Conservation (phyloP, 2,797 vertebrate genomes). For the Cephalopachus bancanus region DNA sequence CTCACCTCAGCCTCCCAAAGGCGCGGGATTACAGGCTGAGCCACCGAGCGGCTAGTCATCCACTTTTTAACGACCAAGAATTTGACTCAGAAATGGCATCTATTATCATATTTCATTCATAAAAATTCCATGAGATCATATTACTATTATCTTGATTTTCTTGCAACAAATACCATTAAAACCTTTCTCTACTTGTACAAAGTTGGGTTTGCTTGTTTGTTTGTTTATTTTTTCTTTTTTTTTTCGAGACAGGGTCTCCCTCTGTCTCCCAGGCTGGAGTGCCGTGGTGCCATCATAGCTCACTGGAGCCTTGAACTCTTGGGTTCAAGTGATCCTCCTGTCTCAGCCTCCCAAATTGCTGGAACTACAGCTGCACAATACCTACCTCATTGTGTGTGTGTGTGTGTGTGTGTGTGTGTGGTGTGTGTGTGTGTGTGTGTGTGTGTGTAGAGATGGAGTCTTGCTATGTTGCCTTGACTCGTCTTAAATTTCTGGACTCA, state of each 20-base stretch:
- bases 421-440: too few relatives aligned
- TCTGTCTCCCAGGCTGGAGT: not conserved
- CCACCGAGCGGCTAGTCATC: too few relatives aligned
- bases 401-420: too few relatives aligned
- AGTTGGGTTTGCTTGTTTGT: not conserved
- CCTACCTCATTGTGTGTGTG: too few relatives aligned
- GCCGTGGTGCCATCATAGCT: not conserved
- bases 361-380: not conserved
- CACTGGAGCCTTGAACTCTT: not conserved
- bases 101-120: not conserved
- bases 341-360: not conserved
- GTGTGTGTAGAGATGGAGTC: not conserved
- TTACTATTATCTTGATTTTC: not conserved
- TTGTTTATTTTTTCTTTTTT: not conserved
- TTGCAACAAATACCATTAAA: not conserved
- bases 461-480: not conserved
- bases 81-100: not conserved
- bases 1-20: too few relatives aligned
- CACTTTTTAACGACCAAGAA: not conserved
- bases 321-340: not conserved
- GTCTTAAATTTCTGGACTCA: not conserved
- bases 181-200: rapidly evolving
- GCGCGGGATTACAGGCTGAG: too few relatives aligned
- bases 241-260: not conserved
- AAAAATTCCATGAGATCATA: not conserved